Base-by-base conservation (phyloP, 2,888 invertebrate genomes). In the Phaonia tiefii region DNA sequence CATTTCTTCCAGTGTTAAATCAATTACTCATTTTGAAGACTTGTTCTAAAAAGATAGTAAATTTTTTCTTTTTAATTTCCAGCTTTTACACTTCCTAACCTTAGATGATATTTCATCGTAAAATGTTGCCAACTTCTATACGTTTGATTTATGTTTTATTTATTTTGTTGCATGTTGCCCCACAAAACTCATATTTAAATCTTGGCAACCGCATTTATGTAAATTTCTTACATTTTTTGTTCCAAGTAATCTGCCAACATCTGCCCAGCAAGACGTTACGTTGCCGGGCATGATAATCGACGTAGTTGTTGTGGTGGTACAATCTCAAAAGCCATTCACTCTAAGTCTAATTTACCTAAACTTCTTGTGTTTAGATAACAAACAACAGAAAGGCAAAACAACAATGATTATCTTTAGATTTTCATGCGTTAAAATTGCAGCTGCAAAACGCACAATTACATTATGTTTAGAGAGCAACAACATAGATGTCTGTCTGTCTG, bases 391-490 rank as follows among this genome's bases (percentile, higher is more conserved):
- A 20, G 75, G 49, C 60, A 75, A 74, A 71, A 70, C 74, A 81
- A 78, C 78, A 78, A 72, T 78, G 78, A 81, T 78, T 65, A 81
- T 75, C 42, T 26, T 60, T 67, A 75, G 46, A 25, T 81, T 67
- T 72, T 72, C 58, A 69, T 78, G 80, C 72, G 78, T 78, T 72
- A 51, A 39, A 44, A 58, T 56, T 75, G 71, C 81, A 78, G 75
- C 81, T 81, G 81, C 56, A 49, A 72, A 78, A 81, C 75, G 81
- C 81, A 81, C 78, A 81, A 81, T 78, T 81, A 81, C 72, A 67
- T 56, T 72, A 31, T 17, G 56, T 54, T 69, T 42, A 69, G 39
- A 63, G 26, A 37, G 37, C 20, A 10, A 22, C 17, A 22, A 22
- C 17, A 15, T 60, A 39, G n/a, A 15, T 37, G 60, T 25, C 54